Base-by-base conservation (phyloP, 2,888 invertebrate species). In the Oithona nana region DNA sequence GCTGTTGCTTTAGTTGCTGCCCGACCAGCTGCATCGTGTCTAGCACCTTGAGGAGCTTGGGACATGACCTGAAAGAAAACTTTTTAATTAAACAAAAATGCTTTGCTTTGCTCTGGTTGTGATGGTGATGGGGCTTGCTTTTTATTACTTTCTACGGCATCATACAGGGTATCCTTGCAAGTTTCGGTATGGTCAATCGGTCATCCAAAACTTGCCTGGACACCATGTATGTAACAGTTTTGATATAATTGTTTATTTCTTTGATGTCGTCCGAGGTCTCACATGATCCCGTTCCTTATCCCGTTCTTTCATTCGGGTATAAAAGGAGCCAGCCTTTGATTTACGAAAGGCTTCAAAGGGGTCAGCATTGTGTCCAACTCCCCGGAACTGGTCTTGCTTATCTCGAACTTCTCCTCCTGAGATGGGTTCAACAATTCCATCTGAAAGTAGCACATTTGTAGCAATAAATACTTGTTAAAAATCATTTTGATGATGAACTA, bases 321-420 rank as follows among this genome's bases (percentile, higher is more conserved):
- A 90, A 77, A 90, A 92, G 67, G 90, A 89, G 70, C 89, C 88
- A 64, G 90, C 90, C 75, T 90, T 90, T 75, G 87, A 89, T 76
- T 95, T 95, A 68, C 95, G 81, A 76, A 94, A 95, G 75, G 89
- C 90, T 75, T 95, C 95, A 71, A 93, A 95, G 0, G 94, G 94
- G 76, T 95, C 95, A 65, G 89, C 76, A 13, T 64, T 65, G 66
- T 89, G 83, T 55, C 95, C 97, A 65, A 97, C 83, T 66, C 97
- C 97, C 79, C 85, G 93, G 75, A 90, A 97, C 77, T 88, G 86
- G 73, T 97, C 94, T 69, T 83, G 83, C 67, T 83, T 81, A 72
- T 97, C 94, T 11, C 97, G 79, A 24, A 80, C 70, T 68, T 88
- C 84, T 55, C 90, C 93, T 0, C 88, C 90, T 60, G 86, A 83